Conservation (phyloP, 2,113 vertebrate species). For the Vimba vimba region DNA sequence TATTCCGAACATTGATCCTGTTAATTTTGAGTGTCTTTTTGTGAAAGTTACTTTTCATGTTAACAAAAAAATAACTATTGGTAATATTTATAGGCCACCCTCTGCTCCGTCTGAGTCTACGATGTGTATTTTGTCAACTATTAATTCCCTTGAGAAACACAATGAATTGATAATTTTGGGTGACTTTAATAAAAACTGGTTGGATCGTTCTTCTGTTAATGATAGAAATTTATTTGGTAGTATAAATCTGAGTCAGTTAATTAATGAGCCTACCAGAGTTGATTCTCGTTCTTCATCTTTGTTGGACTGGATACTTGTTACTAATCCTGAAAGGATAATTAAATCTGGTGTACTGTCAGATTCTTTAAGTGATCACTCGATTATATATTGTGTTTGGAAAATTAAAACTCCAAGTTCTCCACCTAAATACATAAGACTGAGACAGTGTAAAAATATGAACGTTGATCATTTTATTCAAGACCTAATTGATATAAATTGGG, state of each 20-base stretch:
- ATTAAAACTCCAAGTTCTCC: too few species aligned
- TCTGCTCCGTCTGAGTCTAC: background rate
- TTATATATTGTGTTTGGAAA: background rate
- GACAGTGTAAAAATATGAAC: too few species aligned
- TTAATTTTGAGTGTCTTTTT: background rate
- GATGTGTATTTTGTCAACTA: background rate
- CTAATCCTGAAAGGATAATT: background rate
- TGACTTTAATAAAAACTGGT: background rate
- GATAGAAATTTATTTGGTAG: background rate
- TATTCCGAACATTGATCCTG: background rate
- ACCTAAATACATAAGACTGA: too few species aligned
- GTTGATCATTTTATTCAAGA: too few species aligned
- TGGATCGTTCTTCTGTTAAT: background rate
- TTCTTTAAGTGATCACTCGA: background rate
- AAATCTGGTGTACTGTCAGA: too few species aligned
- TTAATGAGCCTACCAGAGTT: background rate
- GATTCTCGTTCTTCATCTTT: background rate
- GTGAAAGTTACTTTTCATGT: background rate
- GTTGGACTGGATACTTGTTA: background rate
- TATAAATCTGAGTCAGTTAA: background rate
- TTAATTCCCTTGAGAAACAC: background rate
- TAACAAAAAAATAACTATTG: background rate
- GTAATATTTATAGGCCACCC: background rate
- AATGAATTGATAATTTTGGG: background rate
- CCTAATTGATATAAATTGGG: too few species aligned